phyloP scores from a whole-genome alignment of 2,797 vertebrate genomes.

The Amazona finschi region DNA sequence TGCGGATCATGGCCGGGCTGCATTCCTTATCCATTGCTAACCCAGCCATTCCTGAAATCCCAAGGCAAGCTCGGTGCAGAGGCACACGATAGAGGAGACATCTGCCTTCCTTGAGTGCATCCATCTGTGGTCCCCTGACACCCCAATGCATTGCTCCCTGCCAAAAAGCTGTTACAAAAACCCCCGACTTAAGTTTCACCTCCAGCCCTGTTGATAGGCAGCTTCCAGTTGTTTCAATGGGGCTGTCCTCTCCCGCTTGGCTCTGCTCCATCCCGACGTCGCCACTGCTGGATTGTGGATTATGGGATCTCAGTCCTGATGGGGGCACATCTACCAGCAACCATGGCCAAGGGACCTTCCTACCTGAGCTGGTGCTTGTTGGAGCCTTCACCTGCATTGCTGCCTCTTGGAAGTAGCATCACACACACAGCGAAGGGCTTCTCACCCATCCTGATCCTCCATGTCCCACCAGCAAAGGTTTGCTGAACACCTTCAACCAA shows the following conservation, averaged over 20 bases:
- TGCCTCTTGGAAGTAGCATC: not conserved
- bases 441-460: not conserved
- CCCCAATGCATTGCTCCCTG: not conserved
- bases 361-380: not conserved
- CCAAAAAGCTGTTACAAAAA: conserved; percentile 60
- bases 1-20: not conserved
- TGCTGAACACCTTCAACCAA: not conserved
- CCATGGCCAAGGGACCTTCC: not conserved
- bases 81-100: conserved; percentile 44
- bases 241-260: not conserved
- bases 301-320: not conserved
- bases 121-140: conserved; percentile 66
- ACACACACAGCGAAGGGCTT: accelerated
- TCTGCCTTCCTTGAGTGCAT: conserved; percentile 68
- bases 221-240: not conserved
- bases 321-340: not conserved
- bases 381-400: not conserved
- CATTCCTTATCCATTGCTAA: conserved; percentile 61
- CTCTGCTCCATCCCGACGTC: accelerated
- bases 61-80: conserved; percentile 32
- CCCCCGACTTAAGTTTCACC: conserved; percentile 42
- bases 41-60: conserved; percentile 64
- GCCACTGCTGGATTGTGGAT: accelerated
- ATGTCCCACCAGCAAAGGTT: not conserved
- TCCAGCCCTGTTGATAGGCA: conserved; percentile 5